phyloP scores from a whole-genome alignment of 2,797 vertebrate species.

The Holocentrus rufus region DNA sequence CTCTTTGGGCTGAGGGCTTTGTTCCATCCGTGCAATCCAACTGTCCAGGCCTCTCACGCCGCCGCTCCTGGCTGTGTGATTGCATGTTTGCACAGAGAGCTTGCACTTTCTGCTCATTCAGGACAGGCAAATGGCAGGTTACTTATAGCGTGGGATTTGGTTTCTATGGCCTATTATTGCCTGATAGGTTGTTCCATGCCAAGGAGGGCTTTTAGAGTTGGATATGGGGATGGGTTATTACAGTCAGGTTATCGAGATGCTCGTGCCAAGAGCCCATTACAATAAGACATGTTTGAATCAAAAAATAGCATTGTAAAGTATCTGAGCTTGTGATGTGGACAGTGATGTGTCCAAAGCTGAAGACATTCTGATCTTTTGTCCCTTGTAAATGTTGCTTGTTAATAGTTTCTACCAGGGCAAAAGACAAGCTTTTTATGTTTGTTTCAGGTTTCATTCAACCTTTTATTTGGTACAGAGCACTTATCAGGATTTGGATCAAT shows the following conservation, averaged over 20 bases:
- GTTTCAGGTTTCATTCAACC: not conserved
- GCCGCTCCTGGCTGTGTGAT: conserved; percentile 59
- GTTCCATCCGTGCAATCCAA: conserved; percentile 61
- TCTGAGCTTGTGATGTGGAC: not conserved
- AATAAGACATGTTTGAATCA: conserved; percentile 36
- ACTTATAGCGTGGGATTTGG: conserved; percentile 48
- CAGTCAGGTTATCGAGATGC: conserved; percentile 27
- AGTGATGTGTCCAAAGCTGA: not conserved
- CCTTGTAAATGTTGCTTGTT: not conserved
- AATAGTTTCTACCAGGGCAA: no score
- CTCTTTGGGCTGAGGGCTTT: conserved; percentile 58
- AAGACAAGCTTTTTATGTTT: not conserved
- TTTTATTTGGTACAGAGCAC: not conserved
- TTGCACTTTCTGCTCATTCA: conserved; percentile 65
- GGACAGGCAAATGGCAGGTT: conserved; percentile 68
- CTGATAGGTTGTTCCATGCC: conserved; percentile 41
- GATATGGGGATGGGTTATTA: conserved; percentile 41
- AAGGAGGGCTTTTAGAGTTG: conserved; percentile 51
- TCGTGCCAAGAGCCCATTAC: conserved; percentile 46
- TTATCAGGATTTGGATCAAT: not conserved
- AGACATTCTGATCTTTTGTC: not conserved
- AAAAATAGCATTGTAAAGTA: conserved; percentile 24
- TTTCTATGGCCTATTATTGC: conserved; percentile 48
- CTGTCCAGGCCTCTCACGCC: conserved; percentile 60
- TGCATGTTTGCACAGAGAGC: conserved; percentile 64